Evolutionary conservation across 2,113 vertebrate genomes (phyloP).

Genomic region (Nyctereutes procyonoides): DNA sequence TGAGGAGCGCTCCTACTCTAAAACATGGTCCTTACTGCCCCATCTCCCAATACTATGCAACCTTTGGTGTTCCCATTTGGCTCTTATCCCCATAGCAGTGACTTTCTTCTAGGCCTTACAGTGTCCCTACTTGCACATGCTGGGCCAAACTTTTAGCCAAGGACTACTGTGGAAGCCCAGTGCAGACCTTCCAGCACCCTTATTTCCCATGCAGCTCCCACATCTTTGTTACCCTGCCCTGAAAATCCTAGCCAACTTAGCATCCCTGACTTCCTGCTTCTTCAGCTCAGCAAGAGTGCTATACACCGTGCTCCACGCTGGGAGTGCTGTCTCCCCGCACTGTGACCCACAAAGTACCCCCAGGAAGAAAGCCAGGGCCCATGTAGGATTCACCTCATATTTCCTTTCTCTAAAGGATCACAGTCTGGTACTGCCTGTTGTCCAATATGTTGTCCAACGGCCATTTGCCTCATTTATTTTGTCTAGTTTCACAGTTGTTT

Average conservation of each 20-base stretch:
- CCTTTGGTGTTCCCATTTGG: background rate
- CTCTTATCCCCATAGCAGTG: background rate
- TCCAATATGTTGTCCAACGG: background rate
- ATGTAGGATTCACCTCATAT: background rate
- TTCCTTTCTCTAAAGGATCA: background rate
- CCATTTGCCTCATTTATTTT: background rate
- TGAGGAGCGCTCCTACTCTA: background rate
- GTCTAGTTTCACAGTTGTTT: slow-evolving; percentile 44
- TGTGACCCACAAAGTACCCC: background rate
- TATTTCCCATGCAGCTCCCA: background rate
- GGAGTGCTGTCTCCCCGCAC: background rate
- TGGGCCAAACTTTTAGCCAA: background rate
- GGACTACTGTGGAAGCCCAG: background rate
- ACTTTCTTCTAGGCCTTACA: background rate
- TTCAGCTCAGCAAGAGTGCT: background rate
- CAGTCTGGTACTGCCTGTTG: background rate
- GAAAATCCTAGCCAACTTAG: background rate
- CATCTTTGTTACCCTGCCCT: background rate
- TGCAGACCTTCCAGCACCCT: background rate
- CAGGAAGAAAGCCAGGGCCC: background rate
- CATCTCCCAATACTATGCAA: background rate
- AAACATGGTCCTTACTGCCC: background rate
- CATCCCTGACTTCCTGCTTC: background rate
- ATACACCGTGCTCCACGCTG: background rate
- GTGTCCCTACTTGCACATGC: background rate